Evolutionary conservation across 2,113 vertebrate genomes (phyloP), one percentile per base, ranked within the genome.

Genomic region (Phocoena sinus): DNA sequence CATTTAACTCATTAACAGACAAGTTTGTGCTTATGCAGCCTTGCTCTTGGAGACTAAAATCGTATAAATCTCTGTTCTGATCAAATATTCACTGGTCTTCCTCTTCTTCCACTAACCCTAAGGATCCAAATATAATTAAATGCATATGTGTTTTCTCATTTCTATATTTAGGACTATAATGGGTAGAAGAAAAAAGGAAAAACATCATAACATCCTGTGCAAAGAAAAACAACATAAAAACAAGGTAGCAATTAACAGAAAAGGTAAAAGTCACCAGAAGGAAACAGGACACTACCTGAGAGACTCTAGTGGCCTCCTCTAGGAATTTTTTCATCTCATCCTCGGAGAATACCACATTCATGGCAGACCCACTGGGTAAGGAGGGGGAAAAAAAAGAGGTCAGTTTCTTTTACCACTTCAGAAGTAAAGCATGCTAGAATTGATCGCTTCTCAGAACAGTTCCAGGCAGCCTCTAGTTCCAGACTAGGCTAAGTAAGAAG

Each of bases 251-350:
- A 85, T 73, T 44, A 44, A 56, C 31, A 53, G 6, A 67, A 86
- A 71, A 91, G 33, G n/a, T 41, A 8, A 73, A 76, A 20, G 17
- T 26, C n/a, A 53, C 12, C 17, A 26, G 8, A 7, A 81, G 31
- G 63, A 92, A 73, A 92, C 13, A 1, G 73, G 80, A 56, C 33
- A 2, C 36, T 99, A 99, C 99, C 99, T 99, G 99, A 86, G 99
- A 99, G 58, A 99, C 99, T 98, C 99, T 99, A 31, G 99, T 98
- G 76, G 99, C 99, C 98, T 99, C 99, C 95, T 99, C 99, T 97
- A 99, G 98, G 97, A 99, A 99, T 28, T 98, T 99, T 98, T 99
- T 99, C 99, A 99, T 99, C 98, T 99, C 99, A 44, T 99, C 99
- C 63, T 99, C 99, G 41, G 99, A 99, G 44, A 99, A 99, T 0